A percentile compares a stretch with the other conserved stretches of the same genome.
phyloP scores from a whole-genome alignment of 2,113 vertebrate species.

The Orientallactaga bullata region DNA sequence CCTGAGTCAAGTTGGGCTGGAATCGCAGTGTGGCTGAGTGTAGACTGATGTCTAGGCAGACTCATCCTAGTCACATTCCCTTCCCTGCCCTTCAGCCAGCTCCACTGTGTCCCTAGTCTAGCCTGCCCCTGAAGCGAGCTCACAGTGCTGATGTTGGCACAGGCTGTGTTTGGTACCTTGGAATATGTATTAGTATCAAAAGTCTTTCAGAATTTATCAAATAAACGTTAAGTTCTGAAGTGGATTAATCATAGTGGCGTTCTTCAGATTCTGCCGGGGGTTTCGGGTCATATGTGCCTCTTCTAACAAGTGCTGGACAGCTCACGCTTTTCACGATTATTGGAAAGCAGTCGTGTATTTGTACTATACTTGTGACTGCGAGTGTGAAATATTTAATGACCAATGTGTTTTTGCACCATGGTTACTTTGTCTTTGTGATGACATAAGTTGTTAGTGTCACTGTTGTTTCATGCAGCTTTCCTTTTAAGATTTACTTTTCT shows the following conservation, averaged over 20 bases:
- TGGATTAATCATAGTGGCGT: conserved; percentile 17
- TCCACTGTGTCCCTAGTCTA: neutral
- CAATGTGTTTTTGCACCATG: neutral
- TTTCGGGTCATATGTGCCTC: neutral
- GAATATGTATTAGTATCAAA: neutral
- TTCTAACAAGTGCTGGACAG: neutral
- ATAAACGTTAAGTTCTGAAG: conserved; percentile 50
- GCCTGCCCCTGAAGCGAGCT: neutral
- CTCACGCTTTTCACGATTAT: neutral
- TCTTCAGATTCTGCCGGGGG: neutral
- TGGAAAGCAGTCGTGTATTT: neutral
- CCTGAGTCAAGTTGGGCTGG: neutral
- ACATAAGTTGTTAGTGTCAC: neutral
- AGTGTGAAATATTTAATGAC: conserved; percentile 1
- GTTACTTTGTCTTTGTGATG: conserved; percentile 37
- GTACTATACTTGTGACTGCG: neutral
- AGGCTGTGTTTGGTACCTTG: conserved; percentile 4
- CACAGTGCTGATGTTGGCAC: neutral
- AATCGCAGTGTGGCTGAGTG: neutral
- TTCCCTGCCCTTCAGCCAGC: neutral
- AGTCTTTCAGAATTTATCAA: conserved; percentile 1
- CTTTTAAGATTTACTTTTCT: conserved; percentile 61
- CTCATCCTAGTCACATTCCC: neutral
- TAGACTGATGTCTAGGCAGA: neutral
- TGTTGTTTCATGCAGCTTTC: neutral